Evolutionary conservation across 2,888 invertebrate species (phyloP).

Genomic region (Platerodrilus igneus): DNA sequence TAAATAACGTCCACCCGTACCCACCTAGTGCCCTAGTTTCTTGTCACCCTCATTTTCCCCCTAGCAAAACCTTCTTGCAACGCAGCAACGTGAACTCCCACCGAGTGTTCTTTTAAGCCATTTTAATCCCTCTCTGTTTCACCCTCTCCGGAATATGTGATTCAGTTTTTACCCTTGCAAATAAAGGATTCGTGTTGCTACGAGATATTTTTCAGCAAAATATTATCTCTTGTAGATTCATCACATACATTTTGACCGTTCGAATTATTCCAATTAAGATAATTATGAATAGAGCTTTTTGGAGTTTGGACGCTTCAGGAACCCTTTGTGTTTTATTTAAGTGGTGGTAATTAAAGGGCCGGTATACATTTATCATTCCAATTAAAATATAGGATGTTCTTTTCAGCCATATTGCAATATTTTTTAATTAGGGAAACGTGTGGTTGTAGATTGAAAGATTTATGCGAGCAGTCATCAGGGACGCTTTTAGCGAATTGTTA

Average conservation of each 20-base stretch:
- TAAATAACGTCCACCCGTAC: slow-evolving; percentile 24
- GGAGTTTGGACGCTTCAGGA: slow-evolving; percentile 5
- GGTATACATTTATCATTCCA: slow-evolving; percentile 14
- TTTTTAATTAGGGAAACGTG: slow-evolving; percentile 15
- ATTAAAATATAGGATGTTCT: slow-evolving; percentile 15
- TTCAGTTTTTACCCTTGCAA: slow-evolving; percentile 18
- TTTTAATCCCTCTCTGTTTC: slow-evolving; percentile 25
- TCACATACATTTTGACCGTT: slow-evolving; percentile 6
- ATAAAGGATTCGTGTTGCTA: slow-evolving; percentile 12
- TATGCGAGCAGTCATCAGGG: slow-evolving; percentile 4
- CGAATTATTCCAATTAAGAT: slow-evolving; percentile 13
- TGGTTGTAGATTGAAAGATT: slow-evolving; percentile 7
- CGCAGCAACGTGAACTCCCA: slow-evolving; percentile 29
- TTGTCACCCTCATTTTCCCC: slow-evolving; percentile 30
- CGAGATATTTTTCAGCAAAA: slow-evolving; percentile 11
- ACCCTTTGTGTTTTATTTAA: slow-evolving; percentile 10
- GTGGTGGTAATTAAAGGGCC: slow-evolving; percentile 12
- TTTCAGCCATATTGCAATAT: slow-evolving; percentile 11
- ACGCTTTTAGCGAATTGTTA: slow-evolving; percentile 12
- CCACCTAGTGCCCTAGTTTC: slow-evolving; percentile 38
- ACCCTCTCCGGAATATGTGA: slow-evolving; percentile 22
- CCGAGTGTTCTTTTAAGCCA: slow-evolving; percentile 31
- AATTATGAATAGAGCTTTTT: slow-evolving; percentile 14
- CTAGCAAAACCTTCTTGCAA: slow-evolving; percentile 31
- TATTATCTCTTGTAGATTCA: slow-evolving; percentile 8